Conservation (phyloP, 2,797 vertebrate species). For the Catamblyrhynchus diadema region DNA sequence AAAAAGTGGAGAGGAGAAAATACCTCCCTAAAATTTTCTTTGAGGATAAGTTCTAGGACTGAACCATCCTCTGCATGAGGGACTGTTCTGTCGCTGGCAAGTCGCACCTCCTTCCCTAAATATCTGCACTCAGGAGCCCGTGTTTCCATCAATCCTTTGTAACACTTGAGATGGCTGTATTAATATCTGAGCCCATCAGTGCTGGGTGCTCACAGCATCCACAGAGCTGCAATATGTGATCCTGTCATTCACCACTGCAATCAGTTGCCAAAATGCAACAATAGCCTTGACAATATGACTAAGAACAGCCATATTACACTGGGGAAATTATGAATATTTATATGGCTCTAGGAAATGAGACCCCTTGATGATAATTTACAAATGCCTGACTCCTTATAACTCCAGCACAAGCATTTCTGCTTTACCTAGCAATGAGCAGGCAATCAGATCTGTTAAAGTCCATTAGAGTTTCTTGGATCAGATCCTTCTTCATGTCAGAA, state of each 20-base stretch:
- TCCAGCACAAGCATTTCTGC: background rate
- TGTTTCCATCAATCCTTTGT: background rate
- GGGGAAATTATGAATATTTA: background rate
- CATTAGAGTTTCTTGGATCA: background rate
- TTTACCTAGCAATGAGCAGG: background rate
- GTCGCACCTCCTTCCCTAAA: background rate
- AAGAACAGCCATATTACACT: background rate
- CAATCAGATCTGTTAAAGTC: background rate
- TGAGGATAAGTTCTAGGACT: background rate
- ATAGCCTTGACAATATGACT: background rate
- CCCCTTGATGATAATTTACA: background rate
- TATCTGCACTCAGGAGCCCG: background rate
- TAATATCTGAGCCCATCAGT: background rate
- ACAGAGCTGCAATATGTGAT: background rate
- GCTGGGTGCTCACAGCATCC: background rate
- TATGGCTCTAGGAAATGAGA: background rate
- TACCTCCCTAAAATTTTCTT: background rate
- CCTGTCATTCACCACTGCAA: background rate
- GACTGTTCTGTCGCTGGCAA: accelerated
- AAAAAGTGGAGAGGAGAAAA: background rate
- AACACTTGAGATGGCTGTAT: background rate
- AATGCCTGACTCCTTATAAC: background rate
- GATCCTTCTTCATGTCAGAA: background rate
- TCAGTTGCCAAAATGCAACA: background rate
- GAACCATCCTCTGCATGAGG: background rate